Percentiles rank a stretch among this genome's conserved stretches.
Conservation (phyloP, 2,797 vertebrate species). For the Pyrocephalus nanus region DNA sequence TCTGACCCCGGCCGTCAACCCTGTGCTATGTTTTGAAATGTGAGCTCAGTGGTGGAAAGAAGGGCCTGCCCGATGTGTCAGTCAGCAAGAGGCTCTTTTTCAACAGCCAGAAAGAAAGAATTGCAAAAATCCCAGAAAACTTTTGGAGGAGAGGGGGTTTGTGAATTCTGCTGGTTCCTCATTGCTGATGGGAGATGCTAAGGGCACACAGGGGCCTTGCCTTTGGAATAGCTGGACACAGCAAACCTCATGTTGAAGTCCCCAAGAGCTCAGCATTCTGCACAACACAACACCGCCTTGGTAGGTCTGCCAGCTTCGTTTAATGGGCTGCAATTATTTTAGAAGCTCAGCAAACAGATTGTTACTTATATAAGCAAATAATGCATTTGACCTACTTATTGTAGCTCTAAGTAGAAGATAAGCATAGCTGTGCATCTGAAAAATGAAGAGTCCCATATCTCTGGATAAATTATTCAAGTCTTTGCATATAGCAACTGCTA, state of each 20-base stretch:
- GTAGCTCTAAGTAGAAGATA: neutral
- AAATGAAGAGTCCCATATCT: neutral
- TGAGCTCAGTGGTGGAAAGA: neutral
- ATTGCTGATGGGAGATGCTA: neutral
- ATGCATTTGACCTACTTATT: conserved; percentile 39
- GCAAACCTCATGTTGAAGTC: neutral
- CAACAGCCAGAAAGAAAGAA: neutral
- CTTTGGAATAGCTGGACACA: neutral
- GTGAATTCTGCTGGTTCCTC: conserved; percentile 3
- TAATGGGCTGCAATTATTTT: conserved; percentile 27
- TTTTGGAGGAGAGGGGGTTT: neutral
- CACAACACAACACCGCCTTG: neutral
- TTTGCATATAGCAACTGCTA: neutral
- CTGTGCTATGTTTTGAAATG: conserved; percentile 44
- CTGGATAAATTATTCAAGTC: neutral
- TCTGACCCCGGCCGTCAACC: neutral
- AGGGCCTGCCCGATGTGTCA: neutral
- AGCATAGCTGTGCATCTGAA: neutral
- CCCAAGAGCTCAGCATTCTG: neutral
- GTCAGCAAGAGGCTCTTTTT: conserved; percentile 24
- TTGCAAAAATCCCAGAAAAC: neutral
- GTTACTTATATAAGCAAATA: conserved; percentile 37
- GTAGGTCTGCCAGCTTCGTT: neutral
- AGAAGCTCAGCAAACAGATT: neutral
- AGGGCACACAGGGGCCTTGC: neutral